Conservation (phyloP, 2,113 vertebrate genomes). For the Scytalopus superciliaris region DNA sequence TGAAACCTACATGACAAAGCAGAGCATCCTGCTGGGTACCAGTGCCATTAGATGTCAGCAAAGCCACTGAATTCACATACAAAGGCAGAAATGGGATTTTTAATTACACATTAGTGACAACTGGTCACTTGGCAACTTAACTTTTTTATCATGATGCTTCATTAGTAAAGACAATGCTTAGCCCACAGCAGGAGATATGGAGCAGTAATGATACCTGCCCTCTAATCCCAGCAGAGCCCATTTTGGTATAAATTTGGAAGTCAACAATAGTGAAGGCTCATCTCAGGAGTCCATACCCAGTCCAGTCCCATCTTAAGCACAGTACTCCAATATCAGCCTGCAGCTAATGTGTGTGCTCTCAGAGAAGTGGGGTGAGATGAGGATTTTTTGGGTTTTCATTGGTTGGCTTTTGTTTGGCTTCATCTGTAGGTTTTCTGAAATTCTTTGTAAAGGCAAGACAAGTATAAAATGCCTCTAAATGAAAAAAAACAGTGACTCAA, state of each 20-base stretch:
- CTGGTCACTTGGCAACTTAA: constrained; percentile 12
- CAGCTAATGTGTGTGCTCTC: neutral
- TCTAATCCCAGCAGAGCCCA: neutral
- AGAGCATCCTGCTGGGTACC: neutral
- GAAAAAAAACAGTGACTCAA: neutral
- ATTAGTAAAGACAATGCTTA: neutral
- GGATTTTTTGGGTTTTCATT: neutral
- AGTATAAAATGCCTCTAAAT: neutral
- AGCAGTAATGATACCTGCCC: neutral
- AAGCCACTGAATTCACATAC: neutral
- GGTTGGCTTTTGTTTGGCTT: neutral
- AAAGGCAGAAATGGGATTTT: neutral
- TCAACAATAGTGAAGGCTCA: neutral
- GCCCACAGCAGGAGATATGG: neutral
- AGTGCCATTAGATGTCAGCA: neutral
- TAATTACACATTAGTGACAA: constrained; percentile 22
- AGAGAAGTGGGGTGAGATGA: neutral
- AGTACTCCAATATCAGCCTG: neutral
- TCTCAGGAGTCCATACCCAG: neutral
- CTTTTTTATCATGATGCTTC: neutral
- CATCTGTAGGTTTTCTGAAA: neutral
- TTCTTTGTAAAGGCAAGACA: neutral
- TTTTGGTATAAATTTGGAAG: neutral
- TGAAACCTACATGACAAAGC: neutral
- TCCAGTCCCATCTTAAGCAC: accelerated